Evolutionary conservation across 2,888 invertebrate species (phyloP).

Genomic region (Xestia sexstrigata): DNA sequence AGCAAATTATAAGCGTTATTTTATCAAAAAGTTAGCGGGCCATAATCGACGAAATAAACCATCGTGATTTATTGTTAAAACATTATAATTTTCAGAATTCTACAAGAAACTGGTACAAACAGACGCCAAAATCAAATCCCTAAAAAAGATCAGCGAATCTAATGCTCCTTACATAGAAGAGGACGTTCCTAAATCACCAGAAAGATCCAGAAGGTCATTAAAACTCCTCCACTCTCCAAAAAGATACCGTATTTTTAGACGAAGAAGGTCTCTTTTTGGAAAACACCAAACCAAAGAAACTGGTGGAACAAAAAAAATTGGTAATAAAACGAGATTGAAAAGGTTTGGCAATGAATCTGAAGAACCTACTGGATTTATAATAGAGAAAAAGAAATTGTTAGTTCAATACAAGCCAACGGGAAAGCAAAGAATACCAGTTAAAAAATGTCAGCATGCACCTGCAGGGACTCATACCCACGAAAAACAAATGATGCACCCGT

Average conservation of each 20-base stretch:
- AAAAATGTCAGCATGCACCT: slow-evolving; percentile 78
- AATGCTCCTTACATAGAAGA: not conserved
- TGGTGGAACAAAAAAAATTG: not conserved
- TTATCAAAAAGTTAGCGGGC: not conserved
- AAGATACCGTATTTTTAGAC: slow-evolving; percentile 46
- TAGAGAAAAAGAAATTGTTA: slow-evolving; percentile 77
- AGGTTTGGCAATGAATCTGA: slow-evolving; percentile 55
- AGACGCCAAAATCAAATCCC: slow-evolving; percentile 79
- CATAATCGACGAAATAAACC: not conserved
- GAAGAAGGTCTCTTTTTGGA: slow-evolving; percentile 25
- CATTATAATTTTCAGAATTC: slow-evolving; percentile 76
- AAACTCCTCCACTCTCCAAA: slow-evolving; percentile 55
- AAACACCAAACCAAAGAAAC: slow-evolving; percentile 7
- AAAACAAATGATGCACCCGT: slow-evolving; percentile 79
- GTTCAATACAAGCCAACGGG: slow-evolving; percentile 72
- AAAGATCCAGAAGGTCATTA: slow-evolving; percentile 75
- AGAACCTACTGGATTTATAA: slow-evolving; percentile 71
- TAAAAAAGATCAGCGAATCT: slow-evolving; percentile 69
- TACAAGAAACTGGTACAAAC: slow-evolving; percentile 82
- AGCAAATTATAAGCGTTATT: not conserved
- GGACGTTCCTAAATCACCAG: slow-evolving; percentile 47
- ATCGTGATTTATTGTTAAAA: not conserved
- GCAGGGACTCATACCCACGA: slow-evolving; percentile 77
- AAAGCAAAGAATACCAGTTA: slow-evolving; percentile 68
- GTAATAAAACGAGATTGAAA: slow-evolving; percentile 57